Evolutionary conservation across 1,140 invertebrate species (phyloP).

Genomic region (Achroia grisella): DNA sequence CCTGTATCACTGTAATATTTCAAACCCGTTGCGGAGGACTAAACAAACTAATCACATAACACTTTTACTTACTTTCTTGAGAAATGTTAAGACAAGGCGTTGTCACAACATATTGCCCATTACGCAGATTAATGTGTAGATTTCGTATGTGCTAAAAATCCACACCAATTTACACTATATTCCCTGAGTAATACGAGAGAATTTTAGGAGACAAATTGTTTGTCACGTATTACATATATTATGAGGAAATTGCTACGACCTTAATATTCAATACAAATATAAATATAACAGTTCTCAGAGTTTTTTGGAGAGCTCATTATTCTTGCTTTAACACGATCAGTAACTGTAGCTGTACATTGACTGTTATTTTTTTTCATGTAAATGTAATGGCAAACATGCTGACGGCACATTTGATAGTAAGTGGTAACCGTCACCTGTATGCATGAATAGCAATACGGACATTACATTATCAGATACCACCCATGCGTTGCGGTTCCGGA

Average conservation of each 20-base stretch:
- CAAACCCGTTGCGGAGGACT: slow-evolving; percentile 20
- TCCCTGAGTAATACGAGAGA: too few species aligned
- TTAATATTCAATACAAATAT: slow-evolving; percentile 3
- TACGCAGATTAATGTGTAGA: background rate
- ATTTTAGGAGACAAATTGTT: too few species aligned
- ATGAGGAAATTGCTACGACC: background rate
- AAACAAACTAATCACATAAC: slow-evolving; percentile 31
- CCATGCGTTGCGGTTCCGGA: too few species aligned
- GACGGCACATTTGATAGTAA: too few species aligned
- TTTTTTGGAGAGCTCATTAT: background rate
- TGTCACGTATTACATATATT: too few species aligned
- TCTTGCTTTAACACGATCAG: background rate
- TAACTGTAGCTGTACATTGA: too few species aligned
- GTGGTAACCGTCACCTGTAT: too few species aligned
- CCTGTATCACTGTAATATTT: slow-evolving; percentile 22
- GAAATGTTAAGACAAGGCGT: slow-evolving; percentile 1
- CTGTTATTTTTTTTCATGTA: too few species aligned
- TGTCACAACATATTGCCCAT: background rate
- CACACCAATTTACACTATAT: too few species aligned
- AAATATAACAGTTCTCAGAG: background rate
- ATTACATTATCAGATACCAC: too few species aligned
- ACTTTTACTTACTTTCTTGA: slow-evolving; percentile 26
- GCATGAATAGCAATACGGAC: too few species aligned
- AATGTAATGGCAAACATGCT: too few species aligned
- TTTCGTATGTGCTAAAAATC: background rate